Evolutionary conservation across 2,888 invertebrate genomes (phyloP), one percentile per base, ranked within the genome.

Genomic region (Tipula lateralis): DNA sequence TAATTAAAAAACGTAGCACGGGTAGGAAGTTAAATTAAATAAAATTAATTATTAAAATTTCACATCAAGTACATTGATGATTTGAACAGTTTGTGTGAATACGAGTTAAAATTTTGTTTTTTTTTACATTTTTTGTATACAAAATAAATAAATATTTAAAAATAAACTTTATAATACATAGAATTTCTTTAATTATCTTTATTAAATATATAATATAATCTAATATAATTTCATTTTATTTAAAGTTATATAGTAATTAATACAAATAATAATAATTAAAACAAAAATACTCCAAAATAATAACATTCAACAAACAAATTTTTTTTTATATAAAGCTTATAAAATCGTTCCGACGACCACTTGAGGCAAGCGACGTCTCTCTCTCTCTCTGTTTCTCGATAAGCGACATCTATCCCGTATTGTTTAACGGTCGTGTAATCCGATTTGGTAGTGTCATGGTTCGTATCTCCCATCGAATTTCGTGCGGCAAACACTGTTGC

Each of bases 371-470:
- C 32, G 7, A 5, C 32, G 32, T 7, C 32, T 32, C 32, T 3
- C 7, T 32, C 32, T 32, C 39, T 13, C 39, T 13, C 13, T 13
- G 13, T 13, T n/a, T n/a, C n/a, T n/a, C n/a, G n/a, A n/a, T n/a
- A n/a, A n/a, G n/a, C n/a, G n/a, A 19, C 24, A 24, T 44, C 50
- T 84, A 84, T 29, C 90, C 90, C 34, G 89, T 89, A 84, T 89
- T 89, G 85, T 89, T 90, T 19, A 90, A 88, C 24, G 90, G 91
- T 84, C 93, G 90, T 87, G 93, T 94, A 87, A 94, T 94, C 87
- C 92, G 92, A 88, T 95, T 95, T 4, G 95, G 94, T 83, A 93
- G 91, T 36, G 94, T 94, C 93, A 95, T 94, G 85, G 92, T 92
- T 87, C 91, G 91, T 84, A 95, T 92, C 87, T 95, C 95, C 89